phyloP scores from a whole-genome alignment of 1,140 invertebrate genomes.

The Aphaenogaster rudis region DNA sequence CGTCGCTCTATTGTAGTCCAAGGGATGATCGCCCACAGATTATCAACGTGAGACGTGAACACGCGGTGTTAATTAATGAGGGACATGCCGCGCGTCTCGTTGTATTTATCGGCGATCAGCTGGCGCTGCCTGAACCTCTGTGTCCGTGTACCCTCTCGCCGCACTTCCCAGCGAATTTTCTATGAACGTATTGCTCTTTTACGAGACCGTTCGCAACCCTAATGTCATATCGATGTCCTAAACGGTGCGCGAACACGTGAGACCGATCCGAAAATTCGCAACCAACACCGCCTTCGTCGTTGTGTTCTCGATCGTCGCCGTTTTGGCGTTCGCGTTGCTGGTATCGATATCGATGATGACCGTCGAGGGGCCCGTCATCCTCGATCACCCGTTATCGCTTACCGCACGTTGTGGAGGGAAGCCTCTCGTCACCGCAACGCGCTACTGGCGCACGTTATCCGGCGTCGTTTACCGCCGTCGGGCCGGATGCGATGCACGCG shows the following conservation, averaged over 20 bases:
- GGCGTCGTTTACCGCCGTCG: constrained; percentile 44
- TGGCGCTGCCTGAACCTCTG: constrained; percentile 26
- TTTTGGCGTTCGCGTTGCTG: not conserved
- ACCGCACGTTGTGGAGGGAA: constrained; percentile 14
- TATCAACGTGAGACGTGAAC: constrained; percentile 8
- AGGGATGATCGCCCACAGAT: not conserved
- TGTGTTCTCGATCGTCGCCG: not conserved
- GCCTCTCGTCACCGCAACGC: constrained; percentile 39
- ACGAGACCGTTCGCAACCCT: constrained; percentile 10
- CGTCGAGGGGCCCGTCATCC: constrained; percentile 11
- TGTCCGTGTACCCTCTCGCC: not conserved
- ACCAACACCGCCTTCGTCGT: not conserved
- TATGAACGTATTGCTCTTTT: not conserved
- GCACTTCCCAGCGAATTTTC: not conserved
- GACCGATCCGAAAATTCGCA: constrained; percentile 1
- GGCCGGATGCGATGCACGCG: constrained; percentile 63
- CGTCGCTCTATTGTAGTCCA: constrained; percentile 28
- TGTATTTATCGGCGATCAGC: constrained; percentile 70
- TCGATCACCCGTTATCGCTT: constrained; percentile 35
- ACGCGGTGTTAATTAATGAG: constrained; percentile 45
- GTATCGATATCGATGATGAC: not conserved
- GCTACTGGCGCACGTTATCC: constrained; percentile 44
- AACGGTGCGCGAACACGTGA: constrained; percentile 42
- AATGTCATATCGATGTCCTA: constrained; percentile 26
- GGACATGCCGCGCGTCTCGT: constrained; percentile 39